phyloP scores from a whole-genome alignment of 2,888 invertebrate genomes.

The Cyaniris semiargus region DNA sequence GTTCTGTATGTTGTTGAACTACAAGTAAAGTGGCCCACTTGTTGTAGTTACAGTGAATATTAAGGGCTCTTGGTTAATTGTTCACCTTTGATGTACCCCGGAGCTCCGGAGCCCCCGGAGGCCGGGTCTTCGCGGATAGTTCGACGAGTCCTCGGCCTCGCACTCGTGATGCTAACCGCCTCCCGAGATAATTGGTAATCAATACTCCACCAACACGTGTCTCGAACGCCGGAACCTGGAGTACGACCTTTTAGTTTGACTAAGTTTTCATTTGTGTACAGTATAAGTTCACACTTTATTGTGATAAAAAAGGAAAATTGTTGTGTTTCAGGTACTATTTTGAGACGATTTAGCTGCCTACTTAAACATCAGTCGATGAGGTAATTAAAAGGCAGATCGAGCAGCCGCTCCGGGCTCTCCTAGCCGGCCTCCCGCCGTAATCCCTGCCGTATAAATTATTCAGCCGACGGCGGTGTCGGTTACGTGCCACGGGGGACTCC shows the following conservation, averaged over 20 bases:
- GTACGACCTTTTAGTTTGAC: background rate
- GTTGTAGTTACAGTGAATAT: background rate
- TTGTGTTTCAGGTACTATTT: background rate
- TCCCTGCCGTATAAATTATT: slow-evolving; percentile 13
- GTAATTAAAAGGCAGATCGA: background rate
- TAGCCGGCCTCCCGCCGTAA: background rate
- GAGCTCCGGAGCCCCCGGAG: background rate
- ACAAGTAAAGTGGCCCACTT: background rate
- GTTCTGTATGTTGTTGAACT: background rate
- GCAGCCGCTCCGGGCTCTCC: background rate
- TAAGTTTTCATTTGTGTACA: background rate
- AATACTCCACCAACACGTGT: background rate
- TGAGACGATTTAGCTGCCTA: background rate
- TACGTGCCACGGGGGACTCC: slow-evolving; percentile 14
- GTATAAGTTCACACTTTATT: background rate
- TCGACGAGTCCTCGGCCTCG: background rate
- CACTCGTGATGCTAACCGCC: background rate
- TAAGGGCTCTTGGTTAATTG: background rate
- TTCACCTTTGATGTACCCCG: background rate
- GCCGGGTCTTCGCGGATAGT: background rate
- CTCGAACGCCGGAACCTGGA: background rate
- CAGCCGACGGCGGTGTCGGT: slow-evolving; percentile 9
- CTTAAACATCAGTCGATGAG: background rate
- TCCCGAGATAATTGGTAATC: background rate
- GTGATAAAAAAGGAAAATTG: no score